Percentiles rank a stretch among this genome's conserved stretches.
phyloP scores from a whole-genome alignment of 2,888 invertebrate species.

The Spisula subtruncata region DNA sequence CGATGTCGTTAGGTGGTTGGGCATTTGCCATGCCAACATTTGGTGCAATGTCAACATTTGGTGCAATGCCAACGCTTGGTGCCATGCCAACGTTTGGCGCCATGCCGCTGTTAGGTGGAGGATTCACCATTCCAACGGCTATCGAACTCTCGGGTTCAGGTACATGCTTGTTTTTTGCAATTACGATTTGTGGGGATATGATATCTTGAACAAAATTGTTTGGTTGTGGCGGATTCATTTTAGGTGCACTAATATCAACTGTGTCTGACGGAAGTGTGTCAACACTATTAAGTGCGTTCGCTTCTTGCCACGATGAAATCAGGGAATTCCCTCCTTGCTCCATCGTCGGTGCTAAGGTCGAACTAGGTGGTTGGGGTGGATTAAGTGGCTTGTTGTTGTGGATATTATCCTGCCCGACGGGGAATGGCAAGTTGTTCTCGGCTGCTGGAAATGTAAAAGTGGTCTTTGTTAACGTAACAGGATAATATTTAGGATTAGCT shows the following conservation, averaged over 20 bases:
- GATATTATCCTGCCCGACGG: not conserved
- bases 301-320: not conserved
- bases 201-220: not conserved
- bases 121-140: not conserved
- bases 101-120: not conserved
- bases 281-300: not conserved
- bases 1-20: not conserved
- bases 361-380: not conserved
- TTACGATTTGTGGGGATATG: not conserved
- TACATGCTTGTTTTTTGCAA: not conserved
- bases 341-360: not conserved
- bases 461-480: conserved; percentile 4
- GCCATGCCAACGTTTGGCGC: too few relatives aligned
- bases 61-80: too few relatives aligned
- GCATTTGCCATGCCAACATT: not conserved
- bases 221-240: not conserved
- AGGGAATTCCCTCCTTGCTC: conserved; percentile 27
- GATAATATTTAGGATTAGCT: not conserved
- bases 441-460: conserved; percentile 43
- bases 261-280: not conserved
- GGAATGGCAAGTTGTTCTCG: not conserved
- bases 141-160: not conserved
- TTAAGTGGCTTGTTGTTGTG: not conserved
- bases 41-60: too few relatives aligned
- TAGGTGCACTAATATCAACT: not conserved